These are phyloP conservation scores for Corynorhinus townsendii DNA, from an alignment of 2,113 vertebrate species.

Conservation along the genomic window DNA sequence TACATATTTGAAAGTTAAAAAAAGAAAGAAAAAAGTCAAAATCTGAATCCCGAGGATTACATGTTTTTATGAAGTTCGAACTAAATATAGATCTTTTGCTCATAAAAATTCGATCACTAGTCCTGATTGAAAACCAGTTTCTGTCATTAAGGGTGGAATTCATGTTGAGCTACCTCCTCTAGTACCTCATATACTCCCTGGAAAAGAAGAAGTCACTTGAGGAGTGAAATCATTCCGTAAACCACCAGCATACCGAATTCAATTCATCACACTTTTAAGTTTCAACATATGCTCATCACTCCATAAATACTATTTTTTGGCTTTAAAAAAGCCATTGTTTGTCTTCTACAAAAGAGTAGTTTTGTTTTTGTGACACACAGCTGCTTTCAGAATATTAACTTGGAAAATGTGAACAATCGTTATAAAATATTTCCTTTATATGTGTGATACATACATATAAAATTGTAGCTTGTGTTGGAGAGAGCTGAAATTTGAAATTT, in stretches of 20 bases:
- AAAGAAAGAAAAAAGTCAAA: neutral
- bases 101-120: neutral
- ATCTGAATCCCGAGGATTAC: neutral
- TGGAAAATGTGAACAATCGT: neutral
- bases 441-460: neutral
- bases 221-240: neutral
- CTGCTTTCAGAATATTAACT: conserved; percentile 21
- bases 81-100: neutral
- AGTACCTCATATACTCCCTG: neutral
- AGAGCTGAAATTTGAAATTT: neutral
- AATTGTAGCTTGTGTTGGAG: neutral
- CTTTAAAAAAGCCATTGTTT: neutral
- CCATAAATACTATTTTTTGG: neutral
- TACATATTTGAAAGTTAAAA: neutral
- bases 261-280: neutral
- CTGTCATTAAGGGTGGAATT: neutral
- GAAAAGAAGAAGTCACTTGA: neutral
- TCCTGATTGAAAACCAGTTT: neutral
- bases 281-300: neutral
- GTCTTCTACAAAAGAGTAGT: neutral
- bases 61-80: neutral
- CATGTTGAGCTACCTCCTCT: neutral
- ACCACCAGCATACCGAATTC: neutral
- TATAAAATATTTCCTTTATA: neutral
- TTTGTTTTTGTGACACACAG: neutral